Base-by-base conservation (phyloP, 2,888 invertebrate species). In the Heterodera filipjevi region DNA sequence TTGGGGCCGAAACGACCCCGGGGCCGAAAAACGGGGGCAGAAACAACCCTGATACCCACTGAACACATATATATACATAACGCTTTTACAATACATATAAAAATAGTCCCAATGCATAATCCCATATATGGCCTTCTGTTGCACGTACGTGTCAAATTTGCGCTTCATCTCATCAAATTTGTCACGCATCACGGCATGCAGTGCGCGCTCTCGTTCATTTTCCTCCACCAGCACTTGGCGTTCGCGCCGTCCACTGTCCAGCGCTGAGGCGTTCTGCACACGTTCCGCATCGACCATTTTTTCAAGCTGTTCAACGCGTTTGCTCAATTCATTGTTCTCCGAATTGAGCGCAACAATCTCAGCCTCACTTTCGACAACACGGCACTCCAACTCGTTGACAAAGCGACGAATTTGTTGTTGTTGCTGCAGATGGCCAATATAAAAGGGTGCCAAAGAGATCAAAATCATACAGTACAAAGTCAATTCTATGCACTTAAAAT, bases 291-390 rank as follows among this genome's bases (percentile, higher is more conserved):
- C 53, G 14, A 73, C 19, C 22, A 33, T 27, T 19, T 64, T 64
- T 16, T 44, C 33, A 22, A 71, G 14, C 0, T n/a, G 46, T 44
- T 27, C 44, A 71, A 71, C 27, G 71, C 71, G 71, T 10, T 1
- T 8, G 71, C 3, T 10, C 27, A 71, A 39, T n/a, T 71, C 71
- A 16, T 22, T 16, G 53, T 80, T 80, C 59, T 80, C 80, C 22
- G 76, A 80, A 64, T 19, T 27, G 22, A 80, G 49, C 6, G 80
- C 80, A 39, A 46, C 66, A 19, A 68, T 80, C 66, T 80, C 80
- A 32, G 74, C 73, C 27, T 80, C 75, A 10, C 35, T n/a, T 30
- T 78, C 78, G 49, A 66, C 78, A 39, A 72, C 30, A 19, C 72
- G 73, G 30, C 27, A 16, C 59, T 78, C 78, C 59, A 78, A 35